phyloP scores from a whole-genome alignment of 2,888 invertebrate genomes.

The Nesidiocoris tenuis region DNA sequence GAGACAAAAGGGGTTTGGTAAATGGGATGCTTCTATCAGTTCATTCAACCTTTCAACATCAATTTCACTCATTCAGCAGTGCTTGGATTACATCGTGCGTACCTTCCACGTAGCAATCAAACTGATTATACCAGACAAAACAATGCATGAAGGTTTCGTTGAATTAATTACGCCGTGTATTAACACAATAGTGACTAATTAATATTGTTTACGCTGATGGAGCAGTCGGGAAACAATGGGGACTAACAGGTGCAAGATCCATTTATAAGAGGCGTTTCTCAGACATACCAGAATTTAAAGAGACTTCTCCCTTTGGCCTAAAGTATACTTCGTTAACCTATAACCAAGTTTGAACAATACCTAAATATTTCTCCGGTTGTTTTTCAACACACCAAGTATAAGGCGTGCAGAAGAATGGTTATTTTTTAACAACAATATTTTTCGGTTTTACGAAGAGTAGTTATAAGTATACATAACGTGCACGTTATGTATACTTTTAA shows the following conservation, averaged over 20 bases:
- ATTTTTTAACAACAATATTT: too few species aligned
- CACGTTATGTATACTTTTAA: too few species aligned
- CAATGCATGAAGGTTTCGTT: constrained; percentile 33
- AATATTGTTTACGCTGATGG: constrained; percentile 42
- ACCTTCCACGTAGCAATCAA: constrained; percentile 11
- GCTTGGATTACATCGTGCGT: neutral
- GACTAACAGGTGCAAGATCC: constrained; percentile 30
- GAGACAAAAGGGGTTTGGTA: too few species aligned
- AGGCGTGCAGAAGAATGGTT: too few species aligned
- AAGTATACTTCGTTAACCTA: too few species aligned
- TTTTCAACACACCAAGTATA: too few species aligned
- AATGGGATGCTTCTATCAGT: too few species aligned
- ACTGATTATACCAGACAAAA: constrained; percentile 34
- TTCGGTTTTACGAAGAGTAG: too few species aligned
- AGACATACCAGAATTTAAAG: constrained; percentile 28
- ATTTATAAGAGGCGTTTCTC: constrained; percentile 19
- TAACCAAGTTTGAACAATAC: too few species aligned
- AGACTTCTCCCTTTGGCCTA: neutral
- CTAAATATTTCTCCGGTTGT: too few species aligned
- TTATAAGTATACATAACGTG: too few species aligned
- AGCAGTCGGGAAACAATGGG: constrained; percentile 35
- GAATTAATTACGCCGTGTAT: constrained; percentile 38
- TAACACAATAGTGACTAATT: constrained; percentile 40
- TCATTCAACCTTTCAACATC: too few species aligned
- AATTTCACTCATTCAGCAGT: neutral